phyloP scores from a whole-genome alignment of 30 jellyfish, hydroid and myxozoan species.

The Phacellophora camtschatica region DNA sequence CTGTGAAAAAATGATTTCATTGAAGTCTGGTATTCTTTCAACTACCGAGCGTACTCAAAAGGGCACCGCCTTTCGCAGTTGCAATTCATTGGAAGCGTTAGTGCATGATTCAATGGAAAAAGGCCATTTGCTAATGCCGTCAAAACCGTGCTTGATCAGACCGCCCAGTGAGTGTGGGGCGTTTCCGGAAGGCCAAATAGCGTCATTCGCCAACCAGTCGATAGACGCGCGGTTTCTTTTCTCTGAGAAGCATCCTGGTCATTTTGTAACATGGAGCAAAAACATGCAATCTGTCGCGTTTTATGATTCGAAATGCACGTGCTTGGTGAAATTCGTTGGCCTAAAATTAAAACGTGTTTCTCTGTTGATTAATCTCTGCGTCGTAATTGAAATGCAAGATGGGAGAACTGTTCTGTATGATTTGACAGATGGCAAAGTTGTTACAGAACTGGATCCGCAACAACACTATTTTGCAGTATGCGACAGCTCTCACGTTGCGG shows the following conservation, averaged over 20 bases:
- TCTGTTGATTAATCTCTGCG: background rate
- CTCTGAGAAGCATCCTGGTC: slow-evolving; percentile 20
- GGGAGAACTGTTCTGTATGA: slow-evolving; percentile 26
- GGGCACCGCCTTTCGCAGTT: background rate
- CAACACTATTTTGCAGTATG: slow-evolving; percentile 63
- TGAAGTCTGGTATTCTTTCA: background rate
- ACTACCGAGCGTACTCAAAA: background rate
- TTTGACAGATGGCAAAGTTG: slow-evolving; percentile 5
- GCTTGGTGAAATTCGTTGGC: background rate
- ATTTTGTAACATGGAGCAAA: slow-evolving; percentile 47
- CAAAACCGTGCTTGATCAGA: slow-evolving; percentile 39
- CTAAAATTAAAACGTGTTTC: slow-evolving; percentile 18
- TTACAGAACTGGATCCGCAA: slow-evolving; percentile 1
- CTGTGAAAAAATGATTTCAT: too few species aligned
- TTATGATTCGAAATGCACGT: slow-evolving; percentile 13
- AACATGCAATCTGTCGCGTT: slow-evolving; percentile 2
- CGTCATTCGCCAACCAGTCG: slow-evolving; percentile 5
- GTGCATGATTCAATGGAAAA: background rate
- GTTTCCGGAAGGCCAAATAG: slow-evolving; percentile 10
- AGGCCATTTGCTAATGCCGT: slow-evolving; percentile 56
- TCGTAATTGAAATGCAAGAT: slow-evolving; percentile 35
- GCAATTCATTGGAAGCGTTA: background rate
- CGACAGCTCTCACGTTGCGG: slow-evolving; percentile 39
- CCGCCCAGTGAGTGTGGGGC: slow-evolving; percentile 72
- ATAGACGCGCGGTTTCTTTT: slow-evolving; percentile 31